These are phyloP conservation scores for Strix uralensis DNA, from an alignment of 2,113 vertebrate genomes.

Conservation along the genomic window DNA sequence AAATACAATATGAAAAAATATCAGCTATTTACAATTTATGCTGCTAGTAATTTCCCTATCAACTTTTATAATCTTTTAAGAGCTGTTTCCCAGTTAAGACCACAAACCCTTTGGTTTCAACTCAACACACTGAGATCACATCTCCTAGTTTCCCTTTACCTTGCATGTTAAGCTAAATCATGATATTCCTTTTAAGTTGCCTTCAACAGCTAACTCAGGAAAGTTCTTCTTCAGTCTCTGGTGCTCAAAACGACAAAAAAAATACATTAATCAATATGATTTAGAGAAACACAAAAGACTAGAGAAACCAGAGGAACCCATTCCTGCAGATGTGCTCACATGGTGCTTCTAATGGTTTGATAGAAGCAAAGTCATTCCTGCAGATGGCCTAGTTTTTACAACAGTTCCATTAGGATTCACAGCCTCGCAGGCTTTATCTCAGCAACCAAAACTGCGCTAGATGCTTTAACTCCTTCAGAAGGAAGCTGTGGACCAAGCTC, in stretches of 20 bases:
- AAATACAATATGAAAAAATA: not conserved
- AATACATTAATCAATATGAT: not conserved
- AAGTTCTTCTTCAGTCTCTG: not conserved
- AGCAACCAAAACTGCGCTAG: not conserved
- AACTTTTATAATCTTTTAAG: not conserved
- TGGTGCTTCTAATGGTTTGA: not conserved
- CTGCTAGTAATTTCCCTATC: not conserved
- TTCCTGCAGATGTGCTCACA: not conserved
- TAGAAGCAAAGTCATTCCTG: not conserved
- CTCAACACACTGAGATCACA: not conserved
- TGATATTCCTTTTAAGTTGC: not conserved
- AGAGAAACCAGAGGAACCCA: not conserved
- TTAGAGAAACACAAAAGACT: not conserved
- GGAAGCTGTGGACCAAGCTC: not conserved
- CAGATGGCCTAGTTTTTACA: not conserved
- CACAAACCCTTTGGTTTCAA: not conserved
- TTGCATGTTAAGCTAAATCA: not conserved
- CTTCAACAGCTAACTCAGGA: not conserved
- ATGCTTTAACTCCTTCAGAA: not conserved
- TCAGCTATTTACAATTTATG: not conserved
- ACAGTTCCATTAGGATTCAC: not conserved
- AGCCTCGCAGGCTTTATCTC: not conserved
- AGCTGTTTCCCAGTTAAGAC: not conserved
- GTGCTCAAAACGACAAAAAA: not conserved
- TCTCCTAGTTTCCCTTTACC: not conserved